Percentiles rank a stretch among this genome's conserved stretches.
phyloP scores from a whole-genome alignment of 1,140 invertebrate species.

The Meloidogyne exigua region DNA sequence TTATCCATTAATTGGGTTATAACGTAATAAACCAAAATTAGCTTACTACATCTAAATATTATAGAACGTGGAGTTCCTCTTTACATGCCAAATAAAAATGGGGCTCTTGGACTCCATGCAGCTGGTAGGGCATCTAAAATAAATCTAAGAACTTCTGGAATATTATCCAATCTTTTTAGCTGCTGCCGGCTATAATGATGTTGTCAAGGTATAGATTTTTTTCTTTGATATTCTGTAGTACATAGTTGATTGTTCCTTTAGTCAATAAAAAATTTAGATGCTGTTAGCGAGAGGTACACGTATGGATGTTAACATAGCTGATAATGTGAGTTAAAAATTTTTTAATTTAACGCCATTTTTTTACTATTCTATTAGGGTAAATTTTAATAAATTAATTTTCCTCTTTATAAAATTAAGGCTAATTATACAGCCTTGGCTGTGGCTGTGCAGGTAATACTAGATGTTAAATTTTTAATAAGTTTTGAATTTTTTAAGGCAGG shows the following conservation, averaged over 20 bases:
- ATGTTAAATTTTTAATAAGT: no score
- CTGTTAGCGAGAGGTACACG: conserved; percentile 90
- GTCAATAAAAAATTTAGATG: conserved; percentile 66
- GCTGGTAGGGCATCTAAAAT: no score
- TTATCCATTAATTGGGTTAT: no score
- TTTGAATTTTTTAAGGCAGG: no score
- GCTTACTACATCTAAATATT: background rate
- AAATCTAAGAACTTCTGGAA: no score
- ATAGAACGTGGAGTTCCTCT: conserved; percentile 89
- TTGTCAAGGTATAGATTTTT: conserved; percentile 75
- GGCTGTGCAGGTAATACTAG: no score
- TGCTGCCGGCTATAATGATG: conserved; percentile 82
- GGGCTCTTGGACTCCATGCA: conserved; percentile 67
- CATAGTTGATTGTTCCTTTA: background rate
- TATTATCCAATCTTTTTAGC: no score
- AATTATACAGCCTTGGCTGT: conserved; percentile 97
- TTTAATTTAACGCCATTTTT: no score
- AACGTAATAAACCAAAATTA: background rate
- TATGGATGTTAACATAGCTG: conserved; percentile 88
- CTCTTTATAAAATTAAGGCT: conserved; percentile 70
- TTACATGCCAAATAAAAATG: conserved; percentile 92
- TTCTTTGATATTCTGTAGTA: background rate
- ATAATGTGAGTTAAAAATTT: no score
- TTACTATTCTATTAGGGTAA: conserved; percentile 83
- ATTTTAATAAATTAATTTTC: conserved; percentile 63